These are phyloP conservation scores for Rhabdophis nuchalis DNA, from an alignment of 2,797 vertebrate genomes.

Conservation along the genomic window DNA sequence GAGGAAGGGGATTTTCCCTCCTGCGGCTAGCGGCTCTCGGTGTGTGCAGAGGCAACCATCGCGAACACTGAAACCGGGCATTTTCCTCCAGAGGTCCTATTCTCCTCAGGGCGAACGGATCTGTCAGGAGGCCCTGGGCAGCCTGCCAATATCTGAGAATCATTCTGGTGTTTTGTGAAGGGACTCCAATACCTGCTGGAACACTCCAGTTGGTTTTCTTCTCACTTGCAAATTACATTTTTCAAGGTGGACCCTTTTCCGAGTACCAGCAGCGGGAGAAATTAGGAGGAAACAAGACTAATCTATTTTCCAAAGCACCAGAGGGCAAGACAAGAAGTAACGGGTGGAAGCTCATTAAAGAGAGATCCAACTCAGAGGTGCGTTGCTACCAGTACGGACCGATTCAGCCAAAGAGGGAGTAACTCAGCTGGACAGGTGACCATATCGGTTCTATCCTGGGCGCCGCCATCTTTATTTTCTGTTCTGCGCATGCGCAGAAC, in stretches of 20 bases:
- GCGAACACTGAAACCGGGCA: no score
- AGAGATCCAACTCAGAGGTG: not conserved
- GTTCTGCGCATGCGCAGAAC: no score
- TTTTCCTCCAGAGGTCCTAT: not conserved
- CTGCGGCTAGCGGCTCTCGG: fast-evolving
- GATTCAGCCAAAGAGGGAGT: no score
- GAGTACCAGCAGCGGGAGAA: not conserved
- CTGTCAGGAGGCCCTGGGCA: not conserved
- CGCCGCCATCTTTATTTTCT: no score
- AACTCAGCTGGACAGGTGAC: no score
- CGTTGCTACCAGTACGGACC: no score
- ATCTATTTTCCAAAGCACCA: not conserved
- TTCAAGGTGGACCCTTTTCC: not conserved
- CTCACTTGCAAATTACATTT: not conserved
- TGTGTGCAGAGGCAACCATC: not conserved
- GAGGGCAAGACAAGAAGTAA: not conserved
- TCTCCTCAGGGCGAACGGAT: not conserved
- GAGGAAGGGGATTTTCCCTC: not conserved
- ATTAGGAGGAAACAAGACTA: not conserved
- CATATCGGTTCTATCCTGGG: no score
- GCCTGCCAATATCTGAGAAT: not conserved
- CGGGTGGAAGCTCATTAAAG: not conserved
- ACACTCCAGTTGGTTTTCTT: not conserved
- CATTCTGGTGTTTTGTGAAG: not conserved
- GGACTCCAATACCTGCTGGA: not conserved